These are phyloP conservation scores for Megaptera novaeangliae DNA, from an alignment of 2,113 vertebrate species.

Conservation along the genomic window DNA sequence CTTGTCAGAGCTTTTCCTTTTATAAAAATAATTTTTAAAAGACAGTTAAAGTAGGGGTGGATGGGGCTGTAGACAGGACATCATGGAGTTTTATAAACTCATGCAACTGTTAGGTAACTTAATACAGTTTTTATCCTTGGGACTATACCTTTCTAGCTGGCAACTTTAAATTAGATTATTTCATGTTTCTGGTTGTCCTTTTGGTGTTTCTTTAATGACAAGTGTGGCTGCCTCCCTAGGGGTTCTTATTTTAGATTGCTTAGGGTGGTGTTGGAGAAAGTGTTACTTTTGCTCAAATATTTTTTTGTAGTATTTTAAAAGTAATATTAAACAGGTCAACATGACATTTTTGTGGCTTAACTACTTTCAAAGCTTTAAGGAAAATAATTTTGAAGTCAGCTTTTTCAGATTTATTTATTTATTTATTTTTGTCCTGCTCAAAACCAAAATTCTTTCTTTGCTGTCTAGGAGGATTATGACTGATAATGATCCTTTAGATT, in stretches of 20 bases:
- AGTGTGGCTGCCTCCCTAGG: neutral
- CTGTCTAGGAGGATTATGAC: neutral
- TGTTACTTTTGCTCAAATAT: constrained; percentile 38
- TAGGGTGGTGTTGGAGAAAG: neutral
- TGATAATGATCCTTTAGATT: neutral
- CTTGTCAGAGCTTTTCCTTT: neutral
- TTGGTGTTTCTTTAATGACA: constrained; percentile 25
- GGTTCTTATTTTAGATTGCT: constrained; percentile 41
- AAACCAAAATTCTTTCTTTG: neutral
- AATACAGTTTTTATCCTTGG: neutral
- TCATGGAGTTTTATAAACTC: neutral
- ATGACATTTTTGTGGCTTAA: neutral
- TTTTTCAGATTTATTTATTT: neutral
- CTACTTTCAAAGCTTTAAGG: neutral
- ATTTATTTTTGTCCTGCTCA: neutral
- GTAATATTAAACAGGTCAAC: neutral
- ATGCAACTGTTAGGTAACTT: neutral
- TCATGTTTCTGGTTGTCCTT: constrained; percentile 21
- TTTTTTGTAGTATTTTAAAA: constrained; percentile 28
- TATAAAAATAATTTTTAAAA: constrained; percentile 4
- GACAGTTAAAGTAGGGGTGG: neutral
- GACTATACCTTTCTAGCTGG: neutral
- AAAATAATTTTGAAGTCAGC: constrained; percentile 2
- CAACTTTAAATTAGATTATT: constrained; percentile 32
- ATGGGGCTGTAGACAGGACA: neutral